Evolutionary conservation across 2,797 vertebrate species (phyloP).

Genomic region (Ciconia nigra): DNA sequence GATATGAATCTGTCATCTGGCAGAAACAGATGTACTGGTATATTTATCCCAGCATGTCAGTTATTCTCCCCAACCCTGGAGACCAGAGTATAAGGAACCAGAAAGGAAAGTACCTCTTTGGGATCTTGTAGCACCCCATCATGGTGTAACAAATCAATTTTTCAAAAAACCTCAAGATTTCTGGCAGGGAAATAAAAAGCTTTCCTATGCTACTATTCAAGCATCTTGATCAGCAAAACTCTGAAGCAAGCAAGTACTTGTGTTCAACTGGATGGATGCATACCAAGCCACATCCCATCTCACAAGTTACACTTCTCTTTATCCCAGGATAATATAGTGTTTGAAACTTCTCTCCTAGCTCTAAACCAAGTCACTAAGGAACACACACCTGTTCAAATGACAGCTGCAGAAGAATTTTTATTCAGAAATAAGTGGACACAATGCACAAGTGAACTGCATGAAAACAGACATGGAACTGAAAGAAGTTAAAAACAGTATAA

Average conservation of each 20-base stretch:
- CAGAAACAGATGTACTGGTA: background rate
- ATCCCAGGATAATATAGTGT: background rate
- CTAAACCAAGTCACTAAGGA: background rate
- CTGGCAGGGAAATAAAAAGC: background rate
- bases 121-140: background rate
- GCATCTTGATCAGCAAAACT: background rate
- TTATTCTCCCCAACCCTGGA: background rate
- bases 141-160: background rate
- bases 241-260: background rate
- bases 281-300: background rate
- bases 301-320: background rate
- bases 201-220: background rate
- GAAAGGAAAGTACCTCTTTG: background rate
- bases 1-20: background rate
- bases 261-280: background rate
- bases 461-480: fast-evolving
- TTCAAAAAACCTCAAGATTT: background rate
- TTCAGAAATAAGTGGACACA: background rate
- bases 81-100: background rate
- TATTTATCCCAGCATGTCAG: background rate
- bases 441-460: background rate
- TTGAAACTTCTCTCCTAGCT: background rate
- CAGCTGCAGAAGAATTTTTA: background rate
- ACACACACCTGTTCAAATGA: background rate
- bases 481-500: background rate